Percentiles rank a stretch among this genome's conserved stretches.
These are phyloP conservation scores for Borostomias antarcticus DNA, from an alignment of 2,797 vertebrate species.

Conservation along the genomic window DNA sequence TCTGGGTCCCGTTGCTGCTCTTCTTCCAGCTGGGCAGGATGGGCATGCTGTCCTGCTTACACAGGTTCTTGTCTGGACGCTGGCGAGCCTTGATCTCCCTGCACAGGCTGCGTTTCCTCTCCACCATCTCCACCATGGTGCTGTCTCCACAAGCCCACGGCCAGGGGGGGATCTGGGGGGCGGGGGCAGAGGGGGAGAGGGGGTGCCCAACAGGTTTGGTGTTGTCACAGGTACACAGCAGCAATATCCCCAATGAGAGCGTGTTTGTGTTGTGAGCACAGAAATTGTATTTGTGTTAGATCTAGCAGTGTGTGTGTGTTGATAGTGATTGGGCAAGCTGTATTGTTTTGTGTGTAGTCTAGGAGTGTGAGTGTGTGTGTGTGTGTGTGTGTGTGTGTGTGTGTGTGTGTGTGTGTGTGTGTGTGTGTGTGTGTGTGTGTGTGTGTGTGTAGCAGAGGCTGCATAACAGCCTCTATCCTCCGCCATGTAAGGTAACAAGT, in stretches of 20 bases:
- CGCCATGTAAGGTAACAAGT: background rate
- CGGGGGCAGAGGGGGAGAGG: slow-evolving; percentile 16
- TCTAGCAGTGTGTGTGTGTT: slow-evolving; percentile 1
- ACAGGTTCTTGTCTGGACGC: slow-evolving; percentile 89
- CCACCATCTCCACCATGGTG: slow-evolving; percentile 97
- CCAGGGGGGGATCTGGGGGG: slow-evolving; percentile 82
- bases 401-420: too few relatives aligned
- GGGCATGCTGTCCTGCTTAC: slow-evolving; percentile 96
- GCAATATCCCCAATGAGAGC: too few relatives aligned
- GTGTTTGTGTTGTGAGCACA: too few relatives aligned
- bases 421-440: too few relatives aligned
- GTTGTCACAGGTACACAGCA: background rate
- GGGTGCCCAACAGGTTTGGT: background rate
- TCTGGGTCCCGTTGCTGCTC: slow-evolving; percentile 80
- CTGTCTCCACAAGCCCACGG: slow-evolving; percentile 92
- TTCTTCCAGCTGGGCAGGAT: slow-evolving; percentile 93
- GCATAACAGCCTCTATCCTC: too few relatives aligned
- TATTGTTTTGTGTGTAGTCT: background rate
- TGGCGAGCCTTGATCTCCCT: slow-evolving; percentile 93
- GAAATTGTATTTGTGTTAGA: background rate
- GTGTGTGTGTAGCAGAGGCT: too few relatives aligned
- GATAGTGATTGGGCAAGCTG: background rate
- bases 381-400: too few relatives aligned
- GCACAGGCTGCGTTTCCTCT: slow-evolving; percentile 94
- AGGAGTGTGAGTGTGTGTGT: too few relatives aligned